Conservation (phyloP, 2,797 vertebrate species). For the Coluber constrictor region DNA sequence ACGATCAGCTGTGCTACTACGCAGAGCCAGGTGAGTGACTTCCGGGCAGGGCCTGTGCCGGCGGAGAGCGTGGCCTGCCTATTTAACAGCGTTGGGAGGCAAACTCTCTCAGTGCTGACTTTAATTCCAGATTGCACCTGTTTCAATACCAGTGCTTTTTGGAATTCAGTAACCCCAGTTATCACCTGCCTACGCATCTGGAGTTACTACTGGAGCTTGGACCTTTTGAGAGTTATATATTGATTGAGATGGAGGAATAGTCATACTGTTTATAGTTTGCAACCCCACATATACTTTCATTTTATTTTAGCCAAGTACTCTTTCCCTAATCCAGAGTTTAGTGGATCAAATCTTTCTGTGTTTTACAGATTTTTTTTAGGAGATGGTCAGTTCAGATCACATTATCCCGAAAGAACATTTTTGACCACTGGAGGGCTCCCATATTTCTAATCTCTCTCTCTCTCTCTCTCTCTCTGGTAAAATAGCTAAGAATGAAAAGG, state of each 20-base stretch:
- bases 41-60: too few relatives aligned
- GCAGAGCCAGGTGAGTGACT: too few relatives aligned
- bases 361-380: not conserved
- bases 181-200: too few relatives aligned
- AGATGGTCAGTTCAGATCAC: not conserved
- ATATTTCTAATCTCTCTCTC: slow-evolving; percentile 20
- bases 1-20: too few relatives aligned
- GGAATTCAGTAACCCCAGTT: too few relatives aligned
- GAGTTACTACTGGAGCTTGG: too few relatives aligned
- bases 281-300: not conserved
- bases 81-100: too few relatives aligned
- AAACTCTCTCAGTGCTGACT: too few relatives aligned
- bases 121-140: too few relatives aligned
- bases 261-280: not conserved
- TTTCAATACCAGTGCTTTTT: too few relatives aligned
- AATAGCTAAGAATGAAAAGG: not conserved
- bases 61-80: too few relatives aligned
- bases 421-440: slow-evolving; percentile 49
- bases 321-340: not conserved
- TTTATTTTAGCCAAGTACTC: not conserved
- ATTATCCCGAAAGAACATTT: slow-evolving; percentile 30
- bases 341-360: not conserved
- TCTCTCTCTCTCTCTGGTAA: slow-evolving; percentile 8
- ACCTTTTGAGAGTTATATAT: too few relatives aligned
- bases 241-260: not conserved